Conservation (phyloP, 2,113 vertebrate genomes). For the Zapornia atra region DNA sequence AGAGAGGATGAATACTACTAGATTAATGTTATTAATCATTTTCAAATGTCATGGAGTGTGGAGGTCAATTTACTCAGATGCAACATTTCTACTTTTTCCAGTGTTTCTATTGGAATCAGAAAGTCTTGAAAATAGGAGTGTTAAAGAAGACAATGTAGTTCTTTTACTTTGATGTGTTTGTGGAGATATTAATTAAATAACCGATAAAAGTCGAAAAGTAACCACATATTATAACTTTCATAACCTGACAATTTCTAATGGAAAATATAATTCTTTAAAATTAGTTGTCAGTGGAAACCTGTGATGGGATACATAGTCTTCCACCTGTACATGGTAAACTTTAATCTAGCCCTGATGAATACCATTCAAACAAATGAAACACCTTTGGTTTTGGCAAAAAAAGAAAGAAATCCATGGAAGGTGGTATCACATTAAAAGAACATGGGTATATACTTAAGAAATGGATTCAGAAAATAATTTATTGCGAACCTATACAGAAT, state of each 20-base stretch:
- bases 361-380: background rate
- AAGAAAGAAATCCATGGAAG: constrained; percentile 2
- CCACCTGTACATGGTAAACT: background rate
- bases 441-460: background rate
- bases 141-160: background rate
- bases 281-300: background rate
- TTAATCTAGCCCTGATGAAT: background rate
- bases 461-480: background rate
- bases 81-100: background rate
- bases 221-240: background rate
- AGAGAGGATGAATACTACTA: background rate
- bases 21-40: background rate
- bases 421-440: background rate
- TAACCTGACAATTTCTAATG: background rate
- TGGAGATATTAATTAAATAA: background rate
- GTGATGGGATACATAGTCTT: background rate
- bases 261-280: background rate
- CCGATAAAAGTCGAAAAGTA: background rate
- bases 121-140: background rate
- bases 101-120: background rate
- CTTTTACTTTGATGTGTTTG: background rate
- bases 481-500: background rate
- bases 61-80: background rate
- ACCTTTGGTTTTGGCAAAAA: background rate
- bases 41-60: background rate